Evolutionary conservation across 2,888 invertebrate species (phyloP), one percentile per base, ranked within the genome.

Genomic region (Clistopyga incitator): DNA sequence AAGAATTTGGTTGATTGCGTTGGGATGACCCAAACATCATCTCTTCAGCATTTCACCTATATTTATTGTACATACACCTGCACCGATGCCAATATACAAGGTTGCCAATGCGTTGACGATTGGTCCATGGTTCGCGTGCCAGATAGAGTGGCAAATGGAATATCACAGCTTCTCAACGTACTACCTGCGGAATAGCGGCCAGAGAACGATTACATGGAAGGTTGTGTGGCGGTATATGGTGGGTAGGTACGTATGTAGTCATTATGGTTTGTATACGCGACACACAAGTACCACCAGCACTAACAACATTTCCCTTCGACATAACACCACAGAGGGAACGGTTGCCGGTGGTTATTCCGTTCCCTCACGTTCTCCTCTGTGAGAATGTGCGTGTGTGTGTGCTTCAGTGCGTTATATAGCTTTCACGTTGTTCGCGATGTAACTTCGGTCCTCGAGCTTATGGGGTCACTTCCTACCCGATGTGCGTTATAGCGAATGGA

Each of bases 401-500:
- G 10, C 10, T 1, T 10, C 1, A 10, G 71, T 61, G 71, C 42
- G 56, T 50, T 23, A 38, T 71, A 71, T 76, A 79, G 59, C 75
- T 56, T 76, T 67, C 23, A 29, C 52, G 50, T 29, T 76, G 70
- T 67, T 65, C 75, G 47, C 11, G 56, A 67, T 64, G 56, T 71
- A 76, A n/a, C 61, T 65, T 47, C 56, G 70, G 70, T 47, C 64
- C 78, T 65, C 78, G 54, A 42, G 78, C 64, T 82, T 75, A 79
- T 11, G 71, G 59, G 61, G 65, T n/a, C 71, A 71, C 47, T 65
- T 70, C 34, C 78, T 76, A 80, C 50, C 50, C 61, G 75, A 82
- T 77, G 61, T 42, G 82, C 47, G 45, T 71, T 79, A 79, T 52
- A 76, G 82, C 23, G 70, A 79, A 83, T 42, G 67, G 23, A 56